These are phyloP conservation scores for Crossocerus cetratus DNA, from an alignment of 2,888 invertebrate genomes.

Conservation along the genomic window DNA sequence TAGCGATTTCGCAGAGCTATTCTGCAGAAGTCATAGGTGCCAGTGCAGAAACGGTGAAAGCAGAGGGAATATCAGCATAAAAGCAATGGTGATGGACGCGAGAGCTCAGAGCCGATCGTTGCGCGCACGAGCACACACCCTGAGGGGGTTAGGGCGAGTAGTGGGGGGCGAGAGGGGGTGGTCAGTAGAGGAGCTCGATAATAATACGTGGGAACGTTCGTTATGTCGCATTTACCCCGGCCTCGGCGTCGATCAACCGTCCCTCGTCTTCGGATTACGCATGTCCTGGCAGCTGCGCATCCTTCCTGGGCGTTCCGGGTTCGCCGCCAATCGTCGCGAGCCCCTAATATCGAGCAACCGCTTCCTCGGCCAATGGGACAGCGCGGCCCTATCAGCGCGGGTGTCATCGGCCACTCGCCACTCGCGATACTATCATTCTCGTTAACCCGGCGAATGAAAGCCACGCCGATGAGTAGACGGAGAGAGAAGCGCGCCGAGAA, in stretches of 20 bases:
- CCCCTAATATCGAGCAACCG: slow-evolving; percentile 64
- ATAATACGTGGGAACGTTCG: slow-evolving; percentile 49
- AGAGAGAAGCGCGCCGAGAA: background rate
- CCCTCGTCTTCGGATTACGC: slow-evolving; percentile 65
- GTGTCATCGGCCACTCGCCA: slow-evolving; percentile 72
- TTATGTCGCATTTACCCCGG: slow-evolving; percentile 39
- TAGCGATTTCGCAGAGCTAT: too few species aligned
- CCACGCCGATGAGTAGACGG: background rate
- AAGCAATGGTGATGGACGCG: too few species aligned
- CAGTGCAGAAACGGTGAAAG: too few species aligned
- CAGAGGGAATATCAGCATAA: too few species aligned
- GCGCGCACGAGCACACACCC: too few species aligned
- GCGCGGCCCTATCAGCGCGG: slow-evolving; percentile 64
- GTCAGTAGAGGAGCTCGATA: too few species aligned
- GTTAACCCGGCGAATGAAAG: slow-evolving; percentile 18
- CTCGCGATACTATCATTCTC: slow-evolving; percentile 68
- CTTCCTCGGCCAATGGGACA: slow-evolving; percentile 64
- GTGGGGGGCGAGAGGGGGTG: too few species aligned
- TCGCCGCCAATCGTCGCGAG: slow-evolving; percentile 67
- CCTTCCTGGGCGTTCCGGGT: slow-evolving; percentile 76
- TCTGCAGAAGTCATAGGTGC: too few species aligned
- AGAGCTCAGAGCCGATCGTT: too few species aligned
- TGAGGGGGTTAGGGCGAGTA: too few species aligned
- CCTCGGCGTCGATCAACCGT: slow-evolving; percentile 58
- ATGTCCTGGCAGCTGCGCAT: slow-evolving; percentile 75